A percentile compares a stretch with the other conserved stretches of the same genome.
phyloP scores from a whole-genome alignment of 1,140 invertebrate genomes.

The Chrysomallon squamiferum region DNA sequence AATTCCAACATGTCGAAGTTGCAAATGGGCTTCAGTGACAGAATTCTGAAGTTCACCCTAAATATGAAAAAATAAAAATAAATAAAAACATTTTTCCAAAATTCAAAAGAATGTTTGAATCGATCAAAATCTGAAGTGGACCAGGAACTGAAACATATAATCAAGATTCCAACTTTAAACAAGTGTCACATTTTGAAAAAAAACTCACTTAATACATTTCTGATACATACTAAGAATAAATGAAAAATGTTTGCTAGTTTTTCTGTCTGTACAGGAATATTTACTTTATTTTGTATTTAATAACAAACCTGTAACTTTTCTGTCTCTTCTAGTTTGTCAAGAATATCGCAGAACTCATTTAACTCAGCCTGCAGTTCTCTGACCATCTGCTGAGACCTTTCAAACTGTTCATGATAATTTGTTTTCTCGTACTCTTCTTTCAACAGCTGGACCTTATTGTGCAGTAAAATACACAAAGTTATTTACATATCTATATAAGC shows the following conservation, averaged over 20 bases:
- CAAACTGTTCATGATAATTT: slow-evolving; percentile 20
- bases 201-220: no score
- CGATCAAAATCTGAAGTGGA: no score
- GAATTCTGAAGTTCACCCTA: not conserved
- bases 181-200: no score
- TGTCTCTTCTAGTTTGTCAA: slow-evolving; percentile 17
- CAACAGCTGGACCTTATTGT: slow-evolving; percentile 15
- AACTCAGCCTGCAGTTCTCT: slow-evolving; percentile 13
- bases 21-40: not conserved
- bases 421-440: slow-evolving; percentile 10
- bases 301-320: slow-evolving; percentile 13
- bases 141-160: no score
- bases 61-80: not conserved
- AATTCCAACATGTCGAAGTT: not conserved
- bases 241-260: no score
- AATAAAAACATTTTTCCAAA: no score
- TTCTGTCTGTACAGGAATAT: no score
- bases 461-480: no score
- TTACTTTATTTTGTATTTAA: no score
- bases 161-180: no score
- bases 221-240: no score
- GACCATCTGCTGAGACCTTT: slow-evolving; percentile 18
- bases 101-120: no score
- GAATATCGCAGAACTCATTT: slow-evolving; percentile 10
- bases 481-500: not conserved